Conservation (phyloP, 2,113 vertebrate species). For the Tychaedon coryphoeus region DNA sequence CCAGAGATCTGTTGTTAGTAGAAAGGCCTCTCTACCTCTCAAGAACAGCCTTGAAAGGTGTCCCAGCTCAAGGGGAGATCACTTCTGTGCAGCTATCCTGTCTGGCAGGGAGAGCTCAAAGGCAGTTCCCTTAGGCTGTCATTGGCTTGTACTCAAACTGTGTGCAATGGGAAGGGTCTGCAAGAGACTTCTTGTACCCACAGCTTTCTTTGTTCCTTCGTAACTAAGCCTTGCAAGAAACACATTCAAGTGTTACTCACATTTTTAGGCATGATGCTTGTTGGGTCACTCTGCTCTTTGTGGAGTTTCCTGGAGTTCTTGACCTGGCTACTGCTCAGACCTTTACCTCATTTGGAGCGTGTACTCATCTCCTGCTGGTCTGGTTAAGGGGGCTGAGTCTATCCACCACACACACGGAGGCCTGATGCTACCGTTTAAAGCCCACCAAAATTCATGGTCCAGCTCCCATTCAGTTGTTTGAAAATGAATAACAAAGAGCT, state of each 20-base stretch:
- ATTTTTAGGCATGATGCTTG: rapidly evolving
- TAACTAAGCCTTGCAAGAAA: background rate
- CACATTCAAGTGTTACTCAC: background rate
- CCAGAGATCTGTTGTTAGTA: background rate
- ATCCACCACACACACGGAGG: background rate
- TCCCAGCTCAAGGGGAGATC: background rate
- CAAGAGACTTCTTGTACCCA: background rate
- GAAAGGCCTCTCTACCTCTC: background rate
- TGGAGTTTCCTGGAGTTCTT: background rate
- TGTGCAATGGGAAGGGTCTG: background rate
- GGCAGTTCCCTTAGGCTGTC: background rate
- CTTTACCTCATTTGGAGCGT: background rate
- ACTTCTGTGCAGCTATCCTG: background rate
- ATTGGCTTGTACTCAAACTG: background rate
- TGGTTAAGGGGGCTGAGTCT: background rate
- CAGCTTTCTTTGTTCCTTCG: background rate
- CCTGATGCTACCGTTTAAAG: background rate
- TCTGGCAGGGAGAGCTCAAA: background rate
- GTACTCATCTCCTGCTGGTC: background rate
- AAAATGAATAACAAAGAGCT: background rate
- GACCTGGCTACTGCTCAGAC: background rate
- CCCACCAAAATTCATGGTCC: background rate
- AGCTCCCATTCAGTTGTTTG: background rate
- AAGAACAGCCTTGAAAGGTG: background rate
- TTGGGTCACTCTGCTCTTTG: background rate